A percentile compares a stretch with the other conserved stretches of the same genome.
phyloP scores from a whole-genome alignment of 2,888 invertebrate species.

The Eretmocerus hayati region DNA sequence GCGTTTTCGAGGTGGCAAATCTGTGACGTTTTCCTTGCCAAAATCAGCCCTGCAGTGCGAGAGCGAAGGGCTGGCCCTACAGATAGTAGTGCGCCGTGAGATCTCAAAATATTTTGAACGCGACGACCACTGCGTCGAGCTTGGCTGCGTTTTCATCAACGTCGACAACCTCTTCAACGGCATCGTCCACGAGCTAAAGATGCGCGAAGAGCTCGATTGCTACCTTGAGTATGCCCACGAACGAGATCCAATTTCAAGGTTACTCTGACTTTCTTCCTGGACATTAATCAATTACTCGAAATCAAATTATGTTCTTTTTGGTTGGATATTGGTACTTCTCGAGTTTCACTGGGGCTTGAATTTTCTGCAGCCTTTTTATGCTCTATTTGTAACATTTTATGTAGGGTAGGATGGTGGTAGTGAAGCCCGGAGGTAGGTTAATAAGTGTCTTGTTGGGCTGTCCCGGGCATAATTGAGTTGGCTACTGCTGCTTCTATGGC shows the following conservation, averaged over 20 bases:
- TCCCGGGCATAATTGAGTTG: no score
- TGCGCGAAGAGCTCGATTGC: constrained; percentile 29
- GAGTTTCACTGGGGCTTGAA: no score
- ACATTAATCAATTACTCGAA: no score
- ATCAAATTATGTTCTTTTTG: no score
- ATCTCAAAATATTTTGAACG: constrained; percentile 34
- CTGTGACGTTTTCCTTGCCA: constrained; percentile 35
- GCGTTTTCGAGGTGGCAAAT: constrained; percentile 37
- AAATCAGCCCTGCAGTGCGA: constrained; percentile 19
- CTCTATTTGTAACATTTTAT: no score
- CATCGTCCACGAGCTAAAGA: constrained; percentile 32
- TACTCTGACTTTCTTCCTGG: no score
- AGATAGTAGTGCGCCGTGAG: constrained; percentile 8
- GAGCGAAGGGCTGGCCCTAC: neutral
- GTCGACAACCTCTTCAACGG: constrained; percentile 34
- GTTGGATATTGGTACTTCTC: no score
- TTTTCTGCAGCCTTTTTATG: no score
- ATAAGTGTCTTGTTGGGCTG: no score
- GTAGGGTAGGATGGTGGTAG: no score
- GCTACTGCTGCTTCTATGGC: no score
- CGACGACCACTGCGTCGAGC: constrained; percentile 25
- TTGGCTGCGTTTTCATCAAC: constrained; percentile 29
- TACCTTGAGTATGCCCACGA: constrained; percentile 27
- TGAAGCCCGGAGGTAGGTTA: no score
- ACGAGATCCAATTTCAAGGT: constrained; percentile 36